phyloP scores from a whole-genome alignment of 2,113 vertebrate genomes.

The Hippoglossus stenolepis region DNA sequence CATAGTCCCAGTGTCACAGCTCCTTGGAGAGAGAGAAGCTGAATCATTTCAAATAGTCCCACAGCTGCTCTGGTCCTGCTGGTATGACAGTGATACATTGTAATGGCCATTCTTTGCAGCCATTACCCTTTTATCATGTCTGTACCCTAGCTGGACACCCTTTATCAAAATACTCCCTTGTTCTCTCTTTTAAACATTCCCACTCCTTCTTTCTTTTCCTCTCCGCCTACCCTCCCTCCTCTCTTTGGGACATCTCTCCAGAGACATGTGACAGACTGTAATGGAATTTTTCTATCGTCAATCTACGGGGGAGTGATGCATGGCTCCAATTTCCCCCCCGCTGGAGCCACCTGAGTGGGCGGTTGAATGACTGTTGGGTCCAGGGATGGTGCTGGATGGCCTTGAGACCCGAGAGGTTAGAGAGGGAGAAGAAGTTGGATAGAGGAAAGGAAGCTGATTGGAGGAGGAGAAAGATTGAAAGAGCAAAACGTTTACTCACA shows the following conservation, averaged over 20 bases:
- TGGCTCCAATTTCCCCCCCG: slow-evolving; percentile 69
- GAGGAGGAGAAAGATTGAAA: neutral
- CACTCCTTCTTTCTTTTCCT: slow-evolving; percentile 38
- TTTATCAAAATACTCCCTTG: slow-evolving; percentile 66
- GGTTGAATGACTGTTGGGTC: slow-evolving; percentile 41
- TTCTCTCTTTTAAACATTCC: slow-evolving; percentile 59
- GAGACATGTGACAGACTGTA: slow-evolving; percentile 66
- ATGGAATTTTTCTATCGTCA: slow-evolving; percentile 78
- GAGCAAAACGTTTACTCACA: slow-evolving; percentile 3
- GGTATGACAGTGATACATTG: slow-evolving; percentile 69
- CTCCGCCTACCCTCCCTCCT: slow-evolving; percentile 25
- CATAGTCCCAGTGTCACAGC: slow-evolving; percentile 4
- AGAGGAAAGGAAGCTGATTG: no score
- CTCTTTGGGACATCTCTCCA: slow-evolving; percentile 45
- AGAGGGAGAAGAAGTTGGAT: neutral
- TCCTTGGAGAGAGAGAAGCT: slow-evolving; percentile 34
- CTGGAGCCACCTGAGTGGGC: slow-evolving; percentile 60
- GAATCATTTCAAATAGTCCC: slow-evolving; percentile 51
- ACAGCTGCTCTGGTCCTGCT: slow-evolving; percentile 28
- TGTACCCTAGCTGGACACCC: slow-evolving; percentile 43
- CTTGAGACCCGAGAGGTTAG: slow-evolving; percentile 21
- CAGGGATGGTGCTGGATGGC: slow-evolving; percentile 17
- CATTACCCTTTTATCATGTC: slow-evolving; percentile 72
- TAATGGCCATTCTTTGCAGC: slow-evolving; percentile 66
- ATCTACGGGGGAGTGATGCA: slow-evolving; percentile 72